Conservation (phyloP, 2,113 vertebrate species). For the Sceloporus undulatus region DNA sequence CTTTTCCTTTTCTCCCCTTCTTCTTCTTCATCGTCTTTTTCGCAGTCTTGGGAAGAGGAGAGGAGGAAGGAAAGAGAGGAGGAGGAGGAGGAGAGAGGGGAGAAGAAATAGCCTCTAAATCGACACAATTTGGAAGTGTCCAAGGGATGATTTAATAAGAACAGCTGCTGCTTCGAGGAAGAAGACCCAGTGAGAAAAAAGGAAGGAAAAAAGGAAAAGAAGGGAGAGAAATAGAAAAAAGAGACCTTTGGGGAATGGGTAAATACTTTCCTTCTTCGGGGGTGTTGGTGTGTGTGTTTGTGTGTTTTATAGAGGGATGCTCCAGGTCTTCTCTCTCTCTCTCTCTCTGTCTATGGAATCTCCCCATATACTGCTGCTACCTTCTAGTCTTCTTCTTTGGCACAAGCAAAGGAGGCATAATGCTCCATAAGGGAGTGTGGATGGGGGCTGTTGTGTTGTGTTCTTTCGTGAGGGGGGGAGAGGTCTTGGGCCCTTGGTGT, state of each 20-base stretch:
- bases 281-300: not conserved
- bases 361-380: too few relatives aligned
- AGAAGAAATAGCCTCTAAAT: conserved; percentile 66
- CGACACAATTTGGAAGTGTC: conserved; percentile 75
- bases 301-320: too few relatives aligned
- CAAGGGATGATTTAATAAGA: conserved; percentile 62
- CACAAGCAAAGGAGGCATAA: too few relatives aligned
- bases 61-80: conserved; percentile 55
- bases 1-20: not conserved
- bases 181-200: not conserved
- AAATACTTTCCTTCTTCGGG: conserved; percentile 71
- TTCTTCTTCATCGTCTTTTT: conserved; percentile 26
- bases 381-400: too few relatives aligned
- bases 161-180: conserved; percentile 53
- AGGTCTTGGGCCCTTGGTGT: too few relatives aligned
- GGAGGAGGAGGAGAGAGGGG: conserved; percentile 68
- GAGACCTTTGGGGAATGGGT: conserved; percentile 71
- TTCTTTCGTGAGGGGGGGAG: not conserved
- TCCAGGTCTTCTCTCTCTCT: too few relatives aligned
- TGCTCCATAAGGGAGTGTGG: not conserved
- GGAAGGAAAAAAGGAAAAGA: not conserved
- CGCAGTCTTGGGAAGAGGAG: conserved; percentile 62
- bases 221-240: not conserved
- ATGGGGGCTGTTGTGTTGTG: not conserved
- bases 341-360: too few relatives aligned